Evolutionary conservation across 37 sponge, comb jelly and placozoan species (phyloP).

Genomic region (Spongilla lacustris): DNA sequence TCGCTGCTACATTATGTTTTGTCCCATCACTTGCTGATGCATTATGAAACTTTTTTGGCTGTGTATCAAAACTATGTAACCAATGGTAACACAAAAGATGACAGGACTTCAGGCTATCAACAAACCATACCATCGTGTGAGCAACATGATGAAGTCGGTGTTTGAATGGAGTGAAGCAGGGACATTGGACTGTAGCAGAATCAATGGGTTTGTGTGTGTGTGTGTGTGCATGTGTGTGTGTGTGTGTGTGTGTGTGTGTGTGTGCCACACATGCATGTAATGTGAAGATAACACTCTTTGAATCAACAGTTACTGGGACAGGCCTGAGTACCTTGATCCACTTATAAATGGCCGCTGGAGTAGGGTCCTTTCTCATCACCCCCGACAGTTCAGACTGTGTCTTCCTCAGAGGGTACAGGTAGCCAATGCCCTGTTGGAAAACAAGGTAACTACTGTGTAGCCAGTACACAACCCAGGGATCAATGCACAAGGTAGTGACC

Average conservation of each 20-base stretch:
- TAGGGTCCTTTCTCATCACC: constrained; percentile 32
- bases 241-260: no score
- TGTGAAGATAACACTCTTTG: no score
- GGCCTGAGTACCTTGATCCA: constrained; percentile 86
- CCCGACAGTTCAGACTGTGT: constrained; percentile 52
- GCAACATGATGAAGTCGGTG: constrained; percentile 60
- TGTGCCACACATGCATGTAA: neutral
- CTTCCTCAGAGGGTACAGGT: constrained; percentile 72
- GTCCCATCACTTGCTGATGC: no score
- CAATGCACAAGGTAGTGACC: no score
- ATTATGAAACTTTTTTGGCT: no score
- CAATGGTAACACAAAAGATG: no score
- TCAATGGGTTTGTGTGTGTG: neutral
- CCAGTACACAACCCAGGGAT: no score
- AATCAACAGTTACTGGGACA: no score
- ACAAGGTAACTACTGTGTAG: no score
- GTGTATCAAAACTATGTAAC: no score
- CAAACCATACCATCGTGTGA: constrained; percentile 58
- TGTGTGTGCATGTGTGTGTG: neutral
- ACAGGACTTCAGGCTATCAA: no score
- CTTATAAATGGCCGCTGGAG: constrained; percentile 57
- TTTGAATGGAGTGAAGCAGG: constrained; percentile 42
- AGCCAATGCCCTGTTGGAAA: constrained; percentile 70
- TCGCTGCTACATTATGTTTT: no score
- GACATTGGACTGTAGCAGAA: constrained; percentile 45